Conservation (phyloP, 2,797 vertebrate genomes). For the Amblyopsis hoosieri region DNA sequence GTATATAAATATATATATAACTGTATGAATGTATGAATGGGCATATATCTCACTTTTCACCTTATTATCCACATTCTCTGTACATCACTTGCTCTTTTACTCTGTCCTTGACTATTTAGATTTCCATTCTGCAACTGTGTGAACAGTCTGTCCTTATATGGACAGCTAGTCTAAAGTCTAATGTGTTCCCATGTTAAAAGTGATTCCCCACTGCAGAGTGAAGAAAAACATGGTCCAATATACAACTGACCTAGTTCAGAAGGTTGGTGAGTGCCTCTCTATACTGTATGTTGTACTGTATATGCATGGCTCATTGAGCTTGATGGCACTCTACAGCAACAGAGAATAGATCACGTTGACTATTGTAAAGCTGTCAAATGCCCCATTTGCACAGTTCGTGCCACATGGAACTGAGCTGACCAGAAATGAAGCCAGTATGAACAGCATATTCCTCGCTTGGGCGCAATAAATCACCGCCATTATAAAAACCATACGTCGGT, state of each 20-base stretch:
- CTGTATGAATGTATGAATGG: constrained; percentile 62
- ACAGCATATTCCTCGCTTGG: constrained; percentile 24
- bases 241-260: constrained; percentile 22
- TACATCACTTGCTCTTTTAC: constrained; percentile 6
- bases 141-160: constrained; percentile 38
- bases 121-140: constrained; percentile 35
- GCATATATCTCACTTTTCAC: constrained; percentile 62
- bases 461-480: constrained; percentile 30
- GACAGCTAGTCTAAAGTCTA: constrained; percentile 25
- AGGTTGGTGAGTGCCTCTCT: constrained; percentile 42
- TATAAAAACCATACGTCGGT: constrained; percentile 22
- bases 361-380: constrained; percentile 48
- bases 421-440: constrained; percentile 42
- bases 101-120: constrained; percentile 53
- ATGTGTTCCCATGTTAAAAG: constrained; percentile 9
- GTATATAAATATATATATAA: constrained; percentile 34
- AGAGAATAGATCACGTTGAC: constrained; percentile 30
- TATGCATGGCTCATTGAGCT: constrained; percentile 42
- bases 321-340: constrained; percentile 28
- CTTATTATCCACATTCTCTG: constrained; percentile 29
- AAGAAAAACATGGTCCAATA: constrained; percentile 18
- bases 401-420: constrained; percentile 29
- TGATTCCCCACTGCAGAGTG: constrained; percentile 1
- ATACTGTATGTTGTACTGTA: constrained; percentile 1
- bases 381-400: constrained; percentile 22